These are phyloP conservation scores for Theonella swinhoei DNA, from an alignment of 37 sponge, comb jelly and placozoan species.

Conservation along the genomic window DNA sequence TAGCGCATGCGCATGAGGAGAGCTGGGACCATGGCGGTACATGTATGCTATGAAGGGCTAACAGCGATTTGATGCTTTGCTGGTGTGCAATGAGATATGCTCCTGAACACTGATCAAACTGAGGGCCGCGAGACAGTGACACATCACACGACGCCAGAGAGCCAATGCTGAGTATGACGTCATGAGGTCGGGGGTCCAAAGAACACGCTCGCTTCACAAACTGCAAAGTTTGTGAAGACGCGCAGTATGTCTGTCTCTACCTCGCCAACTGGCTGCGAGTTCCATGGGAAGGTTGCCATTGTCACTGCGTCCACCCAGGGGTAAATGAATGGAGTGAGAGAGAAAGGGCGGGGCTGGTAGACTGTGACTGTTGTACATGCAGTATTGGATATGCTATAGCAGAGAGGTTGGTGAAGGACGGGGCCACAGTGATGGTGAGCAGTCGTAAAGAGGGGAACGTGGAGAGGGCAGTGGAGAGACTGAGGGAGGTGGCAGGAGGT, in stretches of 20 bases:
- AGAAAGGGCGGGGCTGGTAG: neutral
- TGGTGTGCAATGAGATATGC: no score
- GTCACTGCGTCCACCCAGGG: conserved; percentile 94
- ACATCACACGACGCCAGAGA: neutral
- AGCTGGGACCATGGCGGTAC: no score
- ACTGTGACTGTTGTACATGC: neutral
- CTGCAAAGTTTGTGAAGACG: no score
- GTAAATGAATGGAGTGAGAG: conserved; percentile 26
- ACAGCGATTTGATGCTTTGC: no score
- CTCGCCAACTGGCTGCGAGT: conserved; percentile 15
- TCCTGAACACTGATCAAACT: conserved; percentile 23
- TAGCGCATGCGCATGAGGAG: neutral
- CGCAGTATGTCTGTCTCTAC: conserved; percentile 1
- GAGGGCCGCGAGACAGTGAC: neutral
- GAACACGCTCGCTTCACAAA: no score
- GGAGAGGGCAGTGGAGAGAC: conserved; percentile 57
- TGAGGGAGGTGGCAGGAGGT: conserved; percentile 24
- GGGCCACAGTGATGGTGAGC: conserved; percentile 93
- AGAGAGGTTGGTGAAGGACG: conserved; percentile 77
- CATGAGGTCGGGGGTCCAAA: no score
- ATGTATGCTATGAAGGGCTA: no score
- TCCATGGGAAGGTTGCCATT: conserved; percentile 77
- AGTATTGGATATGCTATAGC: conserved; percentile 96
- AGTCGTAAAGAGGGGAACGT: conserved; percentile 92
- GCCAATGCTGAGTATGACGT: no score